Conservation (phyloP, 2,888 invertebrate genomes). For the Drosophila koepferae region DNA sequence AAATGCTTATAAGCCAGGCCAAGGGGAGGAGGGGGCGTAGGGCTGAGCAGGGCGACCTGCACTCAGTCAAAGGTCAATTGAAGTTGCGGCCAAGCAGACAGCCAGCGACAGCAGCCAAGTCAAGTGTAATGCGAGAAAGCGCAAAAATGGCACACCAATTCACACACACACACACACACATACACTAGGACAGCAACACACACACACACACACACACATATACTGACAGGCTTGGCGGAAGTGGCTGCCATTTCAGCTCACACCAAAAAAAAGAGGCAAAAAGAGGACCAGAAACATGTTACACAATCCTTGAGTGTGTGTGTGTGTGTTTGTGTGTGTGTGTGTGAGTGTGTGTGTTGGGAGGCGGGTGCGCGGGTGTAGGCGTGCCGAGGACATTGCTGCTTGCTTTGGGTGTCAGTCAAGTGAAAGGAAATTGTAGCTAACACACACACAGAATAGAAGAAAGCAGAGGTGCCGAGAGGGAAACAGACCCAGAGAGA, state of each 20-base stretch:
- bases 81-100: constrained; percentile 65
- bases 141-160: constrained; percentile 62
- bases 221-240: constrained; percentile 74
- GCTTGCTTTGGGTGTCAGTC: constrained; percentile 74
- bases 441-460: constrained; percentile 31
- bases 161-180: constrained; percentile 26
- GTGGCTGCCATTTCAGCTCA: constrained; percentile 62
- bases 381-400: constrained; percentile 54
- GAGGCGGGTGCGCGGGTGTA: constrained; percentile 3
- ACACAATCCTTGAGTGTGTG: constrained; percentile 74
- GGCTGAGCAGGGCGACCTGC: constrained; percentile 19
- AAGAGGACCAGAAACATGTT: constrained; percentile 68
- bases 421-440: constrained; percentile 80
- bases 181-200: constrained; percentile 1
- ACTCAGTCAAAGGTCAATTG: constrained; percentile 79
- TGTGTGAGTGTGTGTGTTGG: constrained; percentile 25
- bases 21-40: neutral
- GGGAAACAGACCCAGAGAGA: neutral
- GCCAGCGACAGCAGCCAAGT: constrained; percentile 56
- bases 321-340: constrained; percentile 4
- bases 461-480: neutral
- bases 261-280: constrained; percentile 18
- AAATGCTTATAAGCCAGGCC: constrained; percentile 31
- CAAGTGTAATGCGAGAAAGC: constrained; percentile 75
- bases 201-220: constrained; percentile 9